Evolutionary conservation across 1,140 invertebrate species (phyloP).

Genomic region (Dolichoris vasculosae): DNA sequence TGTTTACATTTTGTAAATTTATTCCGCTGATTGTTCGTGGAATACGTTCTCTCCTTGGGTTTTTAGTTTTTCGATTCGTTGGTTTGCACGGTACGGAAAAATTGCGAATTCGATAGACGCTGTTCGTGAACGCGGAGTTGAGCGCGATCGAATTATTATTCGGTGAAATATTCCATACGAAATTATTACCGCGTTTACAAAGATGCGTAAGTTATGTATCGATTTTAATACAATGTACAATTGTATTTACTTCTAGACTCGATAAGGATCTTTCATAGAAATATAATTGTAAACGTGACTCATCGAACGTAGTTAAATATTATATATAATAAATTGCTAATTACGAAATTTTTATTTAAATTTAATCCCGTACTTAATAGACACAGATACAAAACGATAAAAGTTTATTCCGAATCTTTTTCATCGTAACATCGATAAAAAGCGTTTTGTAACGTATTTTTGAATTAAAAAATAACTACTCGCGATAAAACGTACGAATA

Average conservation of each 20-base stretch:
- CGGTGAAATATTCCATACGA: too few relatives aligned
- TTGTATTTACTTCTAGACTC: not conserved
- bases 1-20: not conserved
- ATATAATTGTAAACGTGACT: too few relatives aligned
- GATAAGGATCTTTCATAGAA: not conserved
- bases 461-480: not conserved
- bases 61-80: not conserved
- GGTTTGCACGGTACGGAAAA: not conserved
- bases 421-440: not conserved
- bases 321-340: not conserved
- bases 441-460: not conserved
- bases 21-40: not conserved
- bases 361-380: not conserved
- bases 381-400: not conserved
- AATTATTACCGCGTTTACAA: not conserved
- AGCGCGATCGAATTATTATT: not conserved
- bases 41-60: not conserved
- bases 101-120: not conserved
- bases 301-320: not conserved
- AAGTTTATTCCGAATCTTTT: not conserved
- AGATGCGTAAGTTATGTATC: not conserved
- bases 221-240: not conserved
- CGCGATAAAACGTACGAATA: not conserved
- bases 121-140: not conserved
- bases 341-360: not conserved